Conservation (phyloP, 1,140 invertebrate genomes). For the Tigriopus japonicus region DNA sequence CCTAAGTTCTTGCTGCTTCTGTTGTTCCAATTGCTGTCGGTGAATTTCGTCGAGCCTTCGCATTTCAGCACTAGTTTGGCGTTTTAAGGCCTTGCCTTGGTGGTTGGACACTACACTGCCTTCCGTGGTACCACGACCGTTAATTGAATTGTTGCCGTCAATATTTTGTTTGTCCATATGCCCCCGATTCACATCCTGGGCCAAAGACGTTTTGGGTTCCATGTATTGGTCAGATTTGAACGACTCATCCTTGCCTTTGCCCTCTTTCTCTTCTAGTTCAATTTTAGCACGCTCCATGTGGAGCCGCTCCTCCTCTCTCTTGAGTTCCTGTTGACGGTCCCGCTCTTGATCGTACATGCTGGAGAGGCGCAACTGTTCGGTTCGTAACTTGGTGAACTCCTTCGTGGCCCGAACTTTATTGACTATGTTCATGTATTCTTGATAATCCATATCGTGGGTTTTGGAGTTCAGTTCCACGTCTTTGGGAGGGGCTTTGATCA, state of each 20-base stretch:
- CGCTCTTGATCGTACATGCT: slow-evolving; percentile 9
- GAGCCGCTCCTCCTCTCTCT: background rate
- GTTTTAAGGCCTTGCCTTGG: background rate
- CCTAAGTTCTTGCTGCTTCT: slow-evolving; percentile 10
- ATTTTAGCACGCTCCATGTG: slow-evolving; percentile 4
- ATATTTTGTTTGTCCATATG: background rate
- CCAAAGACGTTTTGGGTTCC: no score
- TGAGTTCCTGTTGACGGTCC: slow-evolving; percentile 1
- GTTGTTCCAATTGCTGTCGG: background rate
- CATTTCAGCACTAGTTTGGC: background rate
- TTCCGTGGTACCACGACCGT: background rate
- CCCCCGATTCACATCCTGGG: background rate
- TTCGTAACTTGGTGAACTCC: background rate
- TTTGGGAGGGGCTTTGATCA: background rate
- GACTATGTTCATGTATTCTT: slow-evolving; percentile 11
- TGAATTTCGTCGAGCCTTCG: background rate
- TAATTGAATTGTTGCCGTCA: no score
- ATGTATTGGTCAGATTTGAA: background rate
- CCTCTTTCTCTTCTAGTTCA: background rate
- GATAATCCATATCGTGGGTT: slow-evolving; percentile 7
- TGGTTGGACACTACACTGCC: background rate
- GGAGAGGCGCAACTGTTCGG: background rate
- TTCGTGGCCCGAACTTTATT: slow-evolving; percentile 1
- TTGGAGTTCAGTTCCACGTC: background rate
- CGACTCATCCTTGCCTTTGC: background rate